phyloP scores from a whole-genome alignment of 2,888 invertebrate genomes.

The Plemyria rubiginata region DNA sequence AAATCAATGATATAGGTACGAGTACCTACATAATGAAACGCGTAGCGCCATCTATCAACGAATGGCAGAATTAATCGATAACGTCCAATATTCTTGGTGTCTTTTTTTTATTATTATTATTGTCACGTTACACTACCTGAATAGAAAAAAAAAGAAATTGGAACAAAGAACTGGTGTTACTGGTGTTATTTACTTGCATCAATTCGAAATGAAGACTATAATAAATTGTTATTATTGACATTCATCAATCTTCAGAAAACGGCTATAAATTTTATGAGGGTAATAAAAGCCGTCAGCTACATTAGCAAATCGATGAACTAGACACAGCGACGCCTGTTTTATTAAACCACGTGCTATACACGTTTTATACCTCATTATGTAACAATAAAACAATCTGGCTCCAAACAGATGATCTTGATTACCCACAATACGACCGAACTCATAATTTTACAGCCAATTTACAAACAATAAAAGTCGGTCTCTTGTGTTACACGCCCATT shows the following conservation, averaged over 20 bases:
- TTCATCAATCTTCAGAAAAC: constrained; percentile 40
- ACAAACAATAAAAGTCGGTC: constrained; percentile 85
- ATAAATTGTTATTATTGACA: constrained; percentile 27
- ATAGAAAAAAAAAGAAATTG: too few species aligned
- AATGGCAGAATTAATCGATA: constrained; percentile 50
- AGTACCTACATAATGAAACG: too few species aligned
- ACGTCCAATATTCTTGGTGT: not conserved
- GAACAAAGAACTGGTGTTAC: too few species aligned
- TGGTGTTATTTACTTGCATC: not conserved
- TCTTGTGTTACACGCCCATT: constrained; percentile 81
- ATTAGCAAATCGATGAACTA: constrained; percentile 54
- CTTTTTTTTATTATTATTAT: not conserved
- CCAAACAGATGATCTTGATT: constrained; percentile 82
- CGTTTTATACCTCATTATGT: constrained; percentile 65
- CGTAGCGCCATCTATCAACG: constrained; percentile 62
- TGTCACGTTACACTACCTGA: too few species aligned
- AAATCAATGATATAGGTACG: too few species aligned
- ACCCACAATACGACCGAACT: constrained; percentile 80
- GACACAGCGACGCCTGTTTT: constrained; percentile 62
- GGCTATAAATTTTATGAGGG: constrained; percentile 35
- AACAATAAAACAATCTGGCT: constrained; percentile 78
- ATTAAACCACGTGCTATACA: constrained; percentile 51
- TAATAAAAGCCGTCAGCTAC: constrained; percentile 46
- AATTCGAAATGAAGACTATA: constrained; percentile 30
- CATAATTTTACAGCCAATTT: constrained; percentile 86